Conservation (phyloP, 2,888 invertebrate genomes). For the Mythimna pallens region DNA sequence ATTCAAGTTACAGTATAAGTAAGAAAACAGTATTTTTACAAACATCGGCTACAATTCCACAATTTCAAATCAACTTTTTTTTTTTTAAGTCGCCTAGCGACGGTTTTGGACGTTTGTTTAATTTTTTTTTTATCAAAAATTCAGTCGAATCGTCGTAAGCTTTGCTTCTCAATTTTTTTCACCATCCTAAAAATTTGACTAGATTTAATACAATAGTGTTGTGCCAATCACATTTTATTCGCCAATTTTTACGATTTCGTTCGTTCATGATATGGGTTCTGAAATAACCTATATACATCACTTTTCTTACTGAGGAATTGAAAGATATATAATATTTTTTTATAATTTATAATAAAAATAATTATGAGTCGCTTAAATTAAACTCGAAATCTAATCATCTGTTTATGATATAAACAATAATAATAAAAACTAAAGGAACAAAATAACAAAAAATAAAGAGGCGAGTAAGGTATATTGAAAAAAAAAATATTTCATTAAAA, state of each 20-base stretch:
- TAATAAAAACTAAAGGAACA: constrained; percentile 90
- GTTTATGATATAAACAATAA: constrained; percentile 87
- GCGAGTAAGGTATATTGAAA: constrained; percentile 88
- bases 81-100: constrained; percentile 85
- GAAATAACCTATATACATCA: constrained; percentile 77
- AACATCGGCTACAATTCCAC: constrained; percentile 87
- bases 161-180: constrained; percentile 77
- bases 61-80: constrained; percentile 83
- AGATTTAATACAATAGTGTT: constrained; percentile 85
- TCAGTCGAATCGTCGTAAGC: constrained; percentile 87
- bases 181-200: constrained; percentile 88
- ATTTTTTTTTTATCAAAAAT: constrained; percentile 79
- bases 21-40: constrained; percentile 76
- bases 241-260: constrained; percentile 78
- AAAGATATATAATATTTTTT: constrained; percentile 80
- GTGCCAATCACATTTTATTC: constrained; percentile 81
- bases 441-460: constrained; percentile 89
- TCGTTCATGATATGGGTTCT: constrained; percentile 67
- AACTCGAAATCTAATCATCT: constrained; percentile 79
- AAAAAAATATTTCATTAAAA: constrained; percentile 88
- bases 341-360: constrained; percentile 80
- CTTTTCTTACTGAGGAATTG: constrained; percentile 85
- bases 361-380: constrained; percentile 80
- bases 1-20: constrained; percentile 82
- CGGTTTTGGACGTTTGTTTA: constrained; percentile 86